Percentiles rank a stretch among this genome's conserved stretches.
Evolutionary conservation across 2,888 invertebrate genomes (phyloP).

Genomic region (Hydriomena furcata): DNA sequence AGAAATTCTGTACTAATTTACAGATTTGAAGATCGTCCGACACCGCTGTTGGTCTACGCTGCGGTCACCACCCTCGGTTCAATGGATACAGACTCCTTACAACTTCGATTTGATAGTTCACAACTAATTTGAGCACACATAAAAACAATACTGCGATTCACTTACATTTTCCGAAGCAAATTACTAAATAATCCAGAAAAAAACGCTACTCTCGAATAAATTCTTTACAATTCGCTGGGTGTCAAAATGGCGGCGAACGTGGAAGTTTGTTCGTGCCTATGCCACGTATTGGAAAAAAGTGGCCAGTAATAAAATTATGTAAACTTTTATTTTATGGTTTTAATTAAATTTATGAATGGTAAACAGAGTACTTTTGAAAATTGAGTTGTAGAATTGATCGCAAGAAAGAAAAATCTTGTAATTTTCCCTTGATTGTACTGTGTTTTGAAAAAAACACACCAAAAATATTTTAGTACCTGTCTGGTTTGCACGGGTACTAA

Average conservation of each 20-base stretch:
- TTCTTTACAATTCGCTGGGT: constrained; percentile 88
- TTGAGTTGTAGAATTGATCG: too few species aligned
- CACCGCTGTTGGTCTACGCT: constrained; percentile 81
- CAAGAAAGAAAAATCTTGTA: too few species aligned
- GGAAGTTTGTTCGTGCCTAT: constrained; percentile 88
- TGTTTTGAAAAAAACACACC: too few species aligned
- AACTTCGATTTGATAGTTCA: constrained; percentile 10
- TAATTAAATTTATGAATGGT: too few species aligned
- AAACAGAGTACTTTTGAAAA: too few species aligned
- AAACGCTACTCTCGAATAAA: constrained; percentile 87
- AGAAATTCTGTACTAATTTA: constrained; percentile 23
- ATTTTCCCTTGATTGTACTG: too few species aligned
- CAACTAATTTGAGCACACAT: background rate
- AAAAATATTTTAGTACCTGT: too few species aligned
- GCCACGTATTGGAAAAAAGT: constrained; percentile 89
- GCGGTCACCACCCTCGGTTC: constrained; percentile 80
- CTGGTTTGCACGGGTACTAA: too few species aligned
- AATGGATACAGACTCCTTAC: constrained; percentile 34
- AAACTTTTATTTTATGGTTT: background rate
- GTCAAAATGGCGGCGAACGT: constrained; percentile 93
- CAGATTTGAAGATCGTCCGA: constrained; percentile 65
- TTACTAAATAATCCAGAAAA: constrained; percentile 83
- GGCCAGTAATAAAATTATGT: constrained; percentile 59
- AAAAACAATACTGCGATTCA: constrained; percentile 34
- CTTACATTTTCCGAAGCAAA: constrained; percentile 83